phyloP scores from a whole-genome alignment of 1,140 invertebrate species.

The Calycopis cecrops region DNA sequence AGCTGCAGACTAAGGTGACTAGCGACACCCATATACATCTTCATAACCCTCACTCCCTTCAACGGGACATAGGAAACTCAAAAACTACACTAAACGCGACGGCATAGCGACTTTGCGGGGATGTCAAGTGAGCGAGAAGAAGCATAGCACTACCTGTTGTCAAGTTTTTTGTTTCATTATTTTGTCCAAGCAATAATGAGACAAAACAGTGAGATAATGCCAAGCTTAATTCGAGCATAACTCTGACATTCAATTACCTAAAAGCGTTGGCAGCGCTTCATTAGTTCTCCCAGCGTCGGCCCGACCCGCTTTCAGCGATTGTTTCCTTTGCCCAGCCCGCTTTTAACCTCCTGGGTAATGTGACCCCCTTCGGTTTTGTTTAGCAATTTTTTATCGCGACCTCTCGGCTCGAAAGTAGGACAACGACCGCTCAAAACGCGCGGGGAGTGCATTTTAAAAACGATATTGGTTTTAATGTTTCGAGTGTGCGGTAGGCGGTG shows the following conservation, averaged over 20 bases:
- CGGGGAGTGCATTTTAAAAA: background rate
- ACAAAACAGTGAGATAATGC: too few relatives aligned
- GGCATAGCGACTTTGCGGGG: too few relatives aligned
- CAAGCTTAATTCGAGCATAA: too few relatives aligned
- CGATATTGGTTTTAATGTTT: conserved; percentile 31
- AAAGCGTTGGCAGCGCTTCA: conserved; percentile 53
- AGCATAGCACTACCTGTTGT: too few relatives aligned
- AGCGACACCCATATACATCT: too few relatives aligned
- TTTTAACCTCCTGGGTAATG: conserved; percentile 34
- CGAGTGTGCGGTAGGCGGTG: conserved; percentile 26
- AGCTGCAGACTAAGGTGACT: too few relatives aligned
- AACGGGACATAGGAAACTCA: too few relatives aligned
- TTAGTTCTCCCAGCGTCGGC: conserved; percentile 43
- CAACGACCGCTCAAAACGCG: conserved; percentile 16
- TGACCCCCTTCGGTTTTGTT: conserved; percentile 39
- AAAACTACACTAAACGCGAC: too few relatives aligned
- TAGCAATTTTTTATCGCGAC: conserved; percentile 31
- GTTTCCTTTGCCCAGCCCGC: conserved; percentile 34
- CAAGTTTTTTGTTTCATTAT: too few relatives aligned
- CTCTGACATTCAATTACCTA: conserved; percentile 56
- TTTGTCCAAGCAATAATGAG: too few relatives aligned
- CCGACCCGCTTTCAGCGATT: conserved; percentile 51
- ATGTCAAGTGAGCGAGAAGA: too few relatives aligned
- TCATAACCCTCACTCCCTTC: too few relatives aligned
- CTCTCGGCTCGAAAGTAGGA: conserved; percentile 25